Base-by-base conservation (phyloP, 35 echinoderm and acorn worm species). In the Amphiura filiformis region DNA sequence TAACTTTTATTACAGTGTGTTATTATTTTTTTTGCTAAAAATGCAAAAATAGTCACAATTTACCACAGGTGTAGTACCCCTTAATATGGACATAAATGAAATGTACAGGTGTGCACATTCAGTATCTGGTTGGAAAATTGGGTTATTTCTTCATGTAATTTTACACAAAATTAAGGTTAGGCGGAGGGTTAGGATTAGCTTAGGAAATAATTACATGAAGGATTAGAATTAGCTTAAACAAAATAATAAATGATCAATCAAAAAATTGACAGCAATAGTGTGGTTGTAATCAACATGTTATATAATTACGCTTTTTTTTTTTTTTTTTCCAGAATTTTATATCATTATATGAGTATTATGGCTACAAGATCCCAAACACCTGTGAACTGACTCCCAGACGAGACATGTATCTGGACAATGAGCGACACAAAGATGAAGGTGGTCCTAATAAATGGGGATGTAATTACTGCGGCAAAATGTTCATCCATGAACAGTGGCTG, bases 391-490 rank as follows among this genome's bases (percentile, higher is more conserved):
- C 31, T 38, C 94, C 90, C 18, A 36, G 37, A 23, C 76, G 94
- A 36, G 80, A 93, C 56, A 82, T 90, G 85, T 97, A 93, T 44
- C 37, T 78, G 30, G 87, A 80, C 37, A 89, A 93, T 38, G 94
- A 97, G 78, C 75, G 76, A 78, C 82, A 92, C 56, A 97, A 90
- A 56, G 37, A 39, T 20, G 57, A 75, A 18, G 94, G 92, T 4
- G 75, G 41, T 13, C 7, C 37, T 7, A 93, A 82, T 81, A 97
- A 81, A 35, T 97, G 94, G 94, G 52, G 79, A 30, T 97, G 94
- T 78, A 85, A 90, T 75, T 97, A 93, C 88, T 97, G 94, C 76
- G 94, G 94, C 64, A 97, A 97, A 57, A 77, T 88, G 14, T 97
- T 97, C 75, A 49, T 86, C 36, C 86, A 38, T 35, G 91, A 97